Conservation (phyloP, 2,888 invertebrate species). For the Epinotia brunnichana region DNA sequence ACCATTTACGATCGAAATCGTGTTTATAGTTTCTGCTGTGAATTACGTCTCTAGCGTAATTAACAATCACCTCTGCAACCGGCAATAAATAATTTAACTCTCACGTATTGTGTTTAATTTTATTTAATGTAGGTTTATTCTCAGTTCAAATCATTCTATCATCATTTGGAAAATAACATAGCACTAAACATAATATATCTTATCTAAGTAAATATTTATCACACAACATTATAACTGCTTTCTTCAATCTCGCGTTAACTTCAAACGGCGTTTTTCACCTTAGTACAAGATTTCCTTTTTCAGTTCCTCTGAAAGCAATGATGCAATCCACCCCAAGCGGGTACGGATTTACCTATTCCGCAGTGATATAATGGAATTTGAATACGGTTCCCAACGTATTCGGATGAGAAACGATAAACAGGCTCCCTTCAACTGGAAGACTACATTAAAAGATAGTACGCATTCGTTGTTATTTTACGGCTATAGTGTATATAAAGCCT, state of each 20-base stretch:
- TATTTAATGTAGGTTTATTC: not conserved
- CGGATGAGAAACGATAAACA: constrained; percentile 32
- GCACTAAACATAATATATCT: too few species aligned
- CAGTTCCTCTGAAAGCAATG: constrained; percentile 2
- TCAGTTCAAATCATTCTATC: not conserved
- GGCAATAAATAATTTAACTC: not conserved
- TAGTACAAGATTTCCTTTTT: not conserved
- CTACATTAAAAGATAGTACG: constrained; percentile 16
- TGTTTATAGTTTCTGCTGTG: constrained; percentile 63
- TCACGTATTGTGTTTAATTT: not conserved
- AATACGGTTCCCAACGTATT: constrained; percentile 14
- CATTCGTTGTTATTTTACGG: not conserved
- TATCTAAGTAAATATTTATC: not conserved
- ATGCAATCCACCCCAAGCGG: constrained; percentile 18
- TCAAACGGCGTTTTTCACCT: not conserved
- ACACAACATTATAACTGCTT: not conserved
- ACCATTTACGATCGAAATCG: constrained; percentile 65
- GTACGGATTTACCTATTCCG: constrained; percentile 13
- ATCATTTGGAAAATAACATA: too few species aligned
- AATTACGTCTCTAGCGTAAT: not conserved
- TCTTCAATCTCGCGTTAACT: not conserved
- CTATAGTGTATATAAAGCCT: not conserved
- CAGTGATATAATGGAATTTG: constrained; percentile 14
- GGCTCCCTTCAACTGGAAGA: not conserved
- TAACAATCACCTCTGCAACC: not conserved